Conservation (phyloP, 92 coral and sea anemone species). For the Porites rus region DNA sequence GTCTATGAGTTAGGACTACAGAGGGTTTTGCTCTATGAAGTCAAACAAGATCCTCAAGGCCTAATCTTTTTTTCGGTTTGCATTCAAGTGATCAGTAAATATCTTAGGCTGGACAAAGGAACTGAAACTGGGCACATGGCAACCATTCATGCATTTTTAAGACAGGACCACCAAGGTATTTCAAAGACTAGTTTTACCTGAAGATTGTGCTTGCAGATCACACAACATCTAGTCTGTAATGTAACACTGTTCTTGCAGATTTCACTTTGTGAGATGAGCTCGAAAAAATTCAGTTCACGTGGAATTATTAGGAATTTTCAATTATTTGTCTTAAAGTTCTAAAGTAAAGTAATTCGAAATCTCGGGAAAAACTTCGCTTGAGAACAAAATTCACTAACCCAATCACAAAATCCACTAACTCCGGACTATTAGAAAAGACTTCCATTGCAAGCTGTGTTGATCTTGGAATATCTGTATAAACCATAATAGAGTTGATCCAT, state of each 20-base stretch:
- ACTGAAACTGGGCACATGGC: conserved; percentile 77
- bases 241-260: conserved; percentile 18
- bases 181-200: conserved; percentile 50
- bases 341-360: not conserved
- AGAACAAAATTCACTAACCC: too few species aligned
- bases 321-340: conserved; percentile 5
- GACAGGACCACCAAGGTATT: conserved; percentile 37
- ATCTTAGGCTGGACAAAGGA: conserved; percentile 74
- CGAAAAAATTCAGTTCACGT: conserved; percentile 1
- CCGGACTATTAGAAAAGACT: not conserved
- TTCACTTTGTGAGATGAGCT: conserved; percentile 18
- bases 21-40: too few species aligned
- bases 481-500: not conserved
- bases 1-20: too few species aligned
- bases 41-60: not conserved
- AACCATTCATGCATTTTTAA: conserved; percentile 71
- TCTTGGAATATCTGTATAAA: conserved; percentile 9
- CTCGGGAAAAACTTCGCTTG: conserved; percentile 1
- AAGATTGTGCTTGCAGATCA: conserved; percentile 14
- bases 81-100: conserved; percentile 65
- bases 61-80: not conserved
- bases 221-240: conserved; percentile 12
- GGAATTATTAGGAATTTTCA: conserved; percentile 10
- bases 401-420: too few species aligned
- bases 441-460: conserved; percentile 6